A percentile compares a stretch with the other conserved stretches of the same genome.
Conservation (phyloP, 2,888 invertebrate genomes). For the Netelia virgata region DNA sequence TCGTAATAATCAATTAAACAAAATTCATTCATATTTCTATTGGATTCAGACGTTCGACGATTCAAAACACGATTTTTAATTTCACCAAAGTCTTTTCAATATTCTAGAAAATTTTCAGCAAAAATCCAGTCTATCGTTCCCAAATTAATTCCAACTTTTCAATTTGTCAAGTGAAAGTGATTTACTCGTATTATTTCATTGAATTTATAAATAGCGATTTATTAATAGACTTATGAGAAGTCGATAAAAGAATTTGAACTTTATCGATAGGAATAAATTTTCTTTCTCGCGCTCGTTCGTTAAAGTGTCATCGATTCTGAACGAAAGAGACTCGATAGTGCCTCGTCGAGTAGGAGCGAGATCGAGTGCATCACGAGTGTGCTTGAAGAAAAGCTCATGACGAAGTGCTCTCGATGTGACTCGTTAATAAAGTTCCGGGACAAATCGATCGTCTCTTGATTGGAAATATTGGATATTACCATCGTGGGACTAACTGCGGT, state of each 20-base stretch:
- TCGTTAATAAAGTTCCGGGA: slow-evolving; percentile 43
- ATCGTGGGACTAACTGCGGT: slow-evolving; percentile 10
- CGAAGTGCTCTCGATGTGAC: slow-evolving; percentile 48
- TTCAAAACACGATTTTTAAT: not conserved
- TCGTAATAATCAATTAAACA: no score
- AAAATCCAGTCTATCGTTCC: no score
- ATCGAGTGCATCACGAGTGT: slow-evolving; percentile 17
- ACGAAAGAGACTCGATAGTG: not conserved
- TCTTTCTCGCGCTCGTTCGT: not conserved
- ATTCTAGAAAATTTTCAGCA: no score
- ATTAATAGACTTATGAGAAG: not conserved
- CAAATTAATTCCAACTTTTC: not conserved
- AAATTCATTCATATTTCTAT: not conserved
- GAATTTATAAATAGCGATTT: not conserved
- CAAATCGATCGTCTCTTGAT: slow-evolving; percentile 39
- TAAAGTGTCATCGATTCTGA: not conserved
- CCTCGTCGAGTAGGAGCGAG: slow-evolving; percentile 9
- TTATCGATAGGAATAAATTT: not conserved
- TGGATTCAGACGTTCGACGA: not conserved
- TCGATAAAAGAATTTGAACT: not conserved
- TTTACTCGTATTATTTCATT: not conserved
- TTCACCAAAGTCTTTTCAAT: not conserved
- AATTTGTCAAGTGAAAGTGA: not conserved
- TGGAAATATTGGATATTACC: slow-evolving; percentile 27
- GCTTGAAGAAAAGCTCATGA: slow-evolving; percentile 24